These are phyloP conservation scores for Chelonus insularis DNA, from an alignment of 1,140 invertebrate species.

Conservation along the genomic window DNA sequence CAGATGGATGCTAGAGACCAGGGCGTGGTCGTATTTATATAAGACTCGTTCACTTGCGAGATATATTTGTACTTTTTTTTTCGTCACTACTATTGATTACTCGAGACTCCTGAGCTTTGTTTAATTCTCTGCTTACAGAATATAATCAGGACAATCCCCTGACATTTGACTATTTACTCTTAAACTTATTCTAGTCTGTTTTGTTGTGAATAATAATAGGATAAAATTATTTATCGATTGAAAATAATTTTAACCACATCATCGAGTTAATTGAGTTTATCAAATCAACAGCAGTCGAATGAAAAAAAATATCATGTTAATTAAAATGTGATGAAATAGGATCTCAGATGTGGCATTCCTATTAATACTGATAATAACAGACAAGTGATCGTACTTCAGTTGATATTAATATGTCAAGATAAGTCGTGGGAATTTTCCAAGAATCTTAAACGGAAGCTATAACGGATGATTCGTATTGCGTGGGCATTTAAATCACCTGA, in stretches of 20 bases:
- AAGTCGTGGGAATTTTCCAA: conserved; percentile 29
- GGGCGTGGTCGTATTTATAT: conserved; percentile 48
- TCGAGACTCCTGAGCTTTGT: conserved; percentile 29
- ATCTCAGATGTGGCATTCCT: conserved; percentile 16
- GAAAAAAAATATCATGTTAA: no score
- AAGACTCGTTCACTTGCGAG: conserved; percentile 32
- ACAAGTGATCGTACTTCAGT: conserved; percentile 7
- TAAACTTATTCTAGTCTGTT: no score
- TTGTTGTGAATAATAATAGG: no score
- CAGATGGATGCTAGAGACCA: conserved; percentile 31
- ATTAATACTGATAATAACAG: conserved; percentile 26
- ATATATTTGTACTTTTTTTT: conserved; percentile 36
- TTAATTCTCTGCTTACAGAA: conserved; percentile 32
- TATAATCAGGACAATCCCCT: conserved; percentile 43
- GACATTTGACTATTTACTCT: conserved; percentile 40
- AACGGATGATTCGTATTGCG: background rate
- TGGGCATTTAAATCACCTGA: conserved; percentile 4
- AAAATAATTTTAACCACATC: background rate
- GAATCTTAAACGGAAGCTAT: background rate
- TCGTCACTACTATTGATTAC: conserved; percentile 33
- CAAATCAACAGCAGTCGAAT: no score
- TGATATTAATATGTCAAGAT: conserved; percentile 14
- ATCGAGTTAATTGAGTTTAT: no score
- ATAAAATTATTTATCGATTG: background rate
- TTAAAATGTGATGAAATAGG: conserved; percentile 18